These are phyloP conservation scores for Chrysemys picta DNA, from an alignment of 2,113 vertebrate species.

Conservation along the genomic window DNA sequence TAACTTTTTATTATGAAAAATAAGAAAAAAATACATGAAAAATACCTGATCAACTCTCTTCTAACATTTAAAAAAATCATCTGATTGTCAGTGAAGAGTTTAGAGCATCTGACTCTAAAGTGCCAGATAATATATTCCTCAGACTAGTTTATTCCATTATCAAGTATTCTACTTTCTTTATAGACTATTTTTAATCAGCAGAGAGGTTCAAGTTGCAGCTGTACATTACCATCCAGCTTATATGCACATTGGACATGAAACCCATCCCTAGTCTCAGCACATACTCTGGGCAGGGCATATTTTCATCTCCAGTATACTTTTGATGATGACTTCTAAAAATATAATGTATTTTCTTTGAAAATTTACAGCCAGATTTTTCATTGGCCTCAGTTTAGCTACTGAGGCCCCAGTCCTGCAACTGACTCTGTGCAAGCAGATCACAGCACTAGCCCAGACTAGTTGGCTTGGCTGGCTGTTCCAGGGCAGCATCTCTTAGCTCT, in stretches of 20 bases:
- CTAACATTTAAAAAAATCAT: background rate
- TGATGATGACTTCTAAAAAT: background rate
- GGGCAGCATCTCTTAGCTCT: background rate
- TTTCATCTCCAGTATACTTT: background rate
- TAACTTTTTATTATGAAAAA: background rate
- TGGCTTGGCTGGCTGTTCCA: background rate
- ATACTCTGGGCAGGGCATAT: background rate
- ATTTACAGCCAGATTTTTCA: background rate
- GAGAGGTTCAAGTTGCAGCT: background rate
- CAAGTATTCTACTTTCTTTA: background rate
- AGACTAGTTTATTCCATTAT: conserved; percentile 1
- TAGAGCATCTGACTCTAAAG: background rate
- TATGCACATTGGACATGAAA: background rate
- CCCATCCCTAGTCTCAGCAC: background rate
- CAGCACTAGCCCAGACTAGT: background rate
- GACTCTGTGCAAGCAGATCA: background rate
- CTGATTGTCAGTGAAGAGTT: background rate
- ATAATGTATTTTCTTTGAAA: background rate
- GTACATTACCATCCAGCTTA: background rate
- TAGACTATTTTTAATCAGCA: background rate
- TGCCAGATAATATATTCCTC: background rate
- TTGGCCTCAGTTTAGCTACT: background rate
- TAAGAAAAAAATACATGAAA: background rate
- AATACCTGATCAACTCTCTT: background rate
- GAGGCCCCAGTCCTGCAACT: background rate